Percentiles rank a stretch among this genome's conserved stretches.
Evolutionary conservation across 2,113 vertebrate genomes (phyloP).

Genomic region (Rhea pennata): DNA sequence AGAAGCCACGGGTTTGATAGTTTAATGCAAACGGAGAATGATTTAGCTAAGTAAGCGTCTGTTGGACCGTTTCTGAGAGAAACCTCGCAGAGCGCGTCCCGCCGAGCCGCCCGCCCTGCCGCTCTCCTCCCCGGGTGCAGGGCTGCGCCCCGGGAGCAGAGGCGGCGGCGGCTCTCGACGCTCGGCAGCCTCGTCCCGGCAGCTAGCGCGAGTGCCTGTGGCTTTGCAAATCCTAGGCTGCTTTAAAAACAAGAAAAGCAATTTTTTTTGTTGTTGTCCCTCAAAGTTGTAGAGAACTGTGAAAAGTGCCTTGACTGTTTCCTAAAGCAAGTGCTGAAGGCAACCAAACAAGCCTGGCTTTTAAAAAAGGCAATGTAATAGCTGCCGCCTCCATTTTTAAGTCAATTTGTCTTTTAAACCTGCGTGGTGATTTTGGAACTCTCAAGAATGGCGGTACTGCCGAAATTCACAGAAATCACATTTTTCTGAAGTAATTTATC

Average conservation of each 20-base stretch:
- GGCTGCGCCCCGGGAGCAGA: not conserved
- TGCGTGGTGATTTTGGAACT: not conserved
- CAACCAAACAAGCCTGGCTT: not conserved
- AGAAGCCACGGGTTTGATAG: not conserved
- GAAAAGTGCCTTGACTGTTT: not conserved
- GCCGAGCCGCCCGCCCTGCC: accelerated
- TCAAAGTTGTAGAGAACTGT: not conserved
- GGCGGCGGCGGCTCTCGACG: too few relatives aligned
- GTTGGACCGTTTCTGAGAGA: not conserved
- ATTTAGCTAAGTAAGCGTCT: not conserved
- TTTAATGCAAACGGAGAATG: not conserved
- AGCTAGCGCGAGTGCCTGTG: not conserved
- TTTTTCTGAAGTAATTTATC: not conserved
- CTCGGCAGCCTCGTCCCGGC: not conserved
- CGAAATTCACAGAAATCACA: not conserved
- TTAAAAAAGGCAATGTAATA: not conserved
- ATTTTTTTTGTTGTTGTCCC: not conserved
- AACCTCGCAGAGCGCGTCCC: accelerated
- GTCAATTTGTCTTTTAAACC: not conserved
- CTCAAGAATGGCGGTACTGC: not conserved
- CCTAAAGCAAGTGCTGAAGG: not conserved
- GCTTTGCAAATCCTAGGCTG: not conserved
- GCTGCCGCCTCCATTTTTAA: not conserved
- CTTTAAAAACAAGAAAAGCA: not conserved
- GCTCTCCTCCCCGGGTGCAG: not conserved